Base-by-base conservation (phyloP, 2,888 invertebrate species). In the Nematopogon swammerdamellus region DNA sequence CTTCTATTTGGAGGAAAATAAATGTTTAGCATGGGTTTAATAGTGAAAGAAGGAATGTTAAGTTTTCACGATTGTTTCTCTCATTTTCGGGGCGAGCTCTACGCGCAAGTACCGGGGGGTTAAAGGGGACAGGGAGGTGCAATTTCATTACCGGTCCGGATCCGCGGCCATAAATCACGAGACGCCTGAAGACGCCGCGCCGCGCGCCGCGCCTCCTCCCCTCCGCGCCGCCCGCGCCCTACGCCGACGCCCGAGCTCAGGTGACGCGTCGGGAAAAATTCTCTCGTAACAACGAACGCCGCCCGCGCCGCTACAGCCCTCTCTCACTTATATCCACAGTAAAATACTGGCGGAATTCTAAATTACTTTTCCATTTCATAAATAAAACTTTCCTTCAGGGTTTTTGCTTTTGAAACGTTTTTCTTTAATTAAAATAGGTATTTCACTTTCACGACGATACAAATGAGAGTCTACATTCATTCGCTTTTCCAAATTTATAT, bases 91-190 rank as follows among this genome's bases (percentile, higher is more conserved):
- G 36, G 36, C n/a, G 36, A 14, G 36, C n/a, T 36, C 14, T 14
- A 8, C 11, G 36, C 36, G 36, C 8, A 14, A 36, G 14, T 36
- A 36, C 36, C 36, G 11, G 36, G 36, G 36, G 36, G 36, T 36
- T 36, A 36, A 36, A 36, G 62, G 64, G 64, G 66, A 63, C 62
- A 67, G 66, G 73, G 76, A 80, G 80, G 75, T 77, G 77, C 81
- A 76, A 77, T 76, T 73, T 80, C 76, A 74, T 75, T 79, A 76
- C 77, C 79, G 72, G 79, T 72, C 76, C 80, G 80, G 79, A 80
- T 81, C 74, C 73, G 68, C 65, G 72, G 63, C 68, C 73, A 76
- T 80, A 80, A 80, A 81, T 80, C 81, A 80, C 79, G 74, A 71
- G 68, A 36, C 70, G 67, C 81, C 81, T 25, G 80, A 82, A 80